Conservation (phyloP, 2,888 invertebrate genomes). For the Shargacucullia verbasci region DNA sequence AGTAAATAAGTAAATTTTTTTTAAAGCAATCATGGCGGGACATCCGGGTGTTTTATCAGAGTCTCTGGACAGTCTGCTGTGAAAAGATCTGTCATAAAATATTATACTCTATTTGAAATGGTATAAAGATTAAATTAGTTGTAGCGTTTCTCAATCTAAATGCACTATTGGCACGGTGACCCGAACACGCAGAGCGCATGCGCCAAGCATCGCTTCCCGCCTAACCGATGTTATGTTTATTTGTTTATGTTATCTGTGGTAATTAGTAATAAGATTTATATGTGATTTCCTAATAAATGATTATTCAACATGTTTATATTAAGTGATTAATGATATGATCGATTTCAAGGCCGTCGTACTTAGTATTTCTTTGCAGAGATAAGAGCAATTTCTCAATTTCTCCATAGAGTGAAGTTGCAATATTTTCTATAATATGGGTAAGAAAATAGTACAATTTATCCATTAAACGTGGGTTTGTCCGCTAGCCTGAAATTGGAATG, state of each 20-base stretch:
- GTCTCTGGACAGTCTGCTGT: conserved; percentile 66
- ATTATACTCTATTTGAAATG: neutral
- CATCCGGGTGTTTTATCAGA: conserved; percentile 66
- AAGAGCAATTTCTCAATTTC: neutral
- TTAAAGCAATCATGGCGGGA: conserved; percentile 52
- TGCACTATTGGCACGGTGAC: conserved; percentile 56
- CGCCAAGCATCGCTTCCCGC: conserved; percentile 48
- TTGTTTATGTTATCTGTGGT: conserved; percentile 48
- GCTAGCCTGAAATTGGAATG: no score
- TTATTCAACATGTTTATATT: conserved; percentile 37
- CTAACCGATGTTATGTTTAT: conserved; percentile 19
- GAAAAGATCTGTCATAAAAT: conserved; percentile 14
- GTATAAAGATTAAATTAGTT: conserved; percentile 19
- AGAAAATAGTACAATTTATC: no score
- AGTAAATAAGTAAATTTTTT: conserved; percentile 39
- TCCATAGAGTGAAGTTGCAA: conserved; percentile 4
- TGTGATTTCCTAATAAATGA: conserved; percentile 38
- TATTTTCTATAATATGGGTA: neutral
- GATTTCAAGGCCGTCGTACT: conserved; percentile 34
- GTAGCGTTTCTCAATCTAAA: conserved; percentile 1
- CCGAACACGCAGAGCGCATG: conserved; percentile 57
- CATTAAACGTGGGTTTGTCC: no score
- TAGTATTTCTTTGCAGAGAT: neutral
- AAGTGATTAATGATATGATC: conserved; percentile 13
- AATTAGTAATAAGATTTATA: conserved; percentile 28